A percentile compares a stretch with the other conserved stretches of the same genome.
Conservation (phyloP, 2,888 invertebrate genomes). For the Caenorhabditis sinica region DNA sequence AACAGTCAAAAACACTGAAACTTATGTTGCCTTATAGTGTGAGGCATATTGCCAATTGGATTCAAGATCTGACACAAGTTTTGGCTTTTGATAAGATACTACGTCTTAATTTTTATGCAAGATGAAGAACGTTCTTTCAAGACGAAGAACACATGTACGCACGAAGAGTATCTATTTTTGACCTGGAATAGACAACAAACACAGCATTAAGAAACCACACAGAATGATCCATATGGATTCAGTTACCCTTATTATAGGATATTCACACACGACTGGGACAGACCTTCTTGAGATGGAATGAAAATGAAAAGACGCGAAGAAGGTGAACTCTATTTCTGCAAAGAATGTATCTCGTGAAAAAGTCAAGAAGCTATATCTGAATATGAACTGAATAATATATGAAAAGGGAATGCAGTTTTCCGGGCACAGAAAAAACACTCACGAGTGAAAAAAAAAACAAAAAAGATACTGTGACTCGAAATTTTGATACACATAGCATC, state of each 20-base stretch:
- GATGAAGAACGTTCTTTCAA: background rate
- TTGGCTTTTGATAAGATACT: too few species aligned
- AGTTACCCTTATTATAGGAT: background rate
- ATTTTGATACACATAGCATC: too few species aligned
- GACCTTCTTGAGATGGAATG: background rate
- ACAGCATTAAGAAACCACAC: background rate
- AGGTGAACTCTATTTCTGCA: constrained; percentile 23
- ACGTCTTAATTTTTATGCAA: too few species aligned
- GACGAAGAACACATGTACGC: background rate
- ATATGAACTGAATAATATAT: constrained; percentile 7
- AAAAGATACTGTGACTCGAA: too few species aligned
- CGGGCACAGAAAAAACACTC: background rate
- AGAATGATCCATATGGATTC: background rate
- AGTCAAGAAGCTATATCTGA: constrained; percentile 5
- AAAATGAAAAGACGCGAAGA: constrained; percentile 5
- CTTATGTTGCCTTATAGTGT: background rate
- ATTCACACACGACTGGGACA: background rate
- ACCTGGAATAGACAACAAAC: constrained; percentile 7
- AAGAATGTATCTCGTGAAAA: constrained; percentile 12
- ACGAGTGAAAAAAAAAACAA: background rate
- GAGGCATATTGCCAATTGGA: background rate
- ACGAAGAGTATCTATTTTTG: background rate
- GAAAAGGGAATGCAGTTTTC: background rate
- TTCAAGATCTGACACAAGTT: too few species aligned
- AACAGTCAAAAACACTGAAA: background rate